Evolutionary conservation across 2,113 vertebrate species (phyloP), one percentile per base, ranked within the genome.

Genomic region (Rhombomys opimus): DNA sequence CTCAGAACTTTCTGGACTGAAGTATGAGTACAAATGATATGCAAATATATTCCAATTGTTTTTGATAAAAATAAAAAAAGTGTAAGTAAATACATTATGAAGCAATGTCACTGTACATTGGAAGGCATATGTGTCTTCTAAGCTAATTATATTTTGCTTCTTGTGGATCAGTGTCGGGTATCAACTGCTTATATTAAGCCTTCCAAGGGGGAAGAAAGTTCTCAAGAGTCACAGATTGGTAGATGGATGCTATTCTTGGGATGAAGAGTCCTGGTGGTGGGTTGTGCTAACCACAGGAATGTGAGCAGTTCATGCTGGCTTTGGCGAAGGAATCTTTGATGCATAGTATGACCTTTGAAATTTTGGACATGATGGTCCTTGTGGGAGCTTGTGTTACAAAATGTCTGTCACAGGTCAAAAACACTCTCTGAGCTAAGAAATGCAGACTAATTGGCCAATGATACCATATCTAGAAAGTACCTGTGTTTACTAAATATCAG

Each of bases 211-310:
- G 35, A 54, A 84, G 92, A 86, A 95, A 25, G 27, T 86, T 46
- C 82, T 95, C 52, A 30, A 73, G 87, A 12, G 10, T 93, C 75
- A 72, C 73, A 50, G 91, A 68, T 63, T 35, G 65, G n/a, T 86
- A 59, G 81, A 86, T 38, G 8, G 89, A 76, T 59, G 68, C 95
- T 97, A 87, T 97, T 97, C 95, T 96, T 80, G 81, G 93, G 61
- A 52, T 70, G 18, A 52, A 80, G 91, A 91, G 61, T 84, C 10
- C 7, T 95, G 81, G 92, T 87, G 65, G 54, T 86, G 90, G 88
- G 38, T 92, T 61, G 41, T 61, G 57, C 88, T 91, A 86, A 93
- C 97, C 97, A 96, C 97, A 97, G 96, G 97, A 97, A 97, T 96
- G 97, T 3, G 50, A 96, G 38, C 38, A 91, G 95, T 91, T 92